Percentiles rank a stretch among this genome's conserved stretches.
Conservation (phyloP, 2,888 invertebrate species). For the Leptogaster cylindrica region DNA sequence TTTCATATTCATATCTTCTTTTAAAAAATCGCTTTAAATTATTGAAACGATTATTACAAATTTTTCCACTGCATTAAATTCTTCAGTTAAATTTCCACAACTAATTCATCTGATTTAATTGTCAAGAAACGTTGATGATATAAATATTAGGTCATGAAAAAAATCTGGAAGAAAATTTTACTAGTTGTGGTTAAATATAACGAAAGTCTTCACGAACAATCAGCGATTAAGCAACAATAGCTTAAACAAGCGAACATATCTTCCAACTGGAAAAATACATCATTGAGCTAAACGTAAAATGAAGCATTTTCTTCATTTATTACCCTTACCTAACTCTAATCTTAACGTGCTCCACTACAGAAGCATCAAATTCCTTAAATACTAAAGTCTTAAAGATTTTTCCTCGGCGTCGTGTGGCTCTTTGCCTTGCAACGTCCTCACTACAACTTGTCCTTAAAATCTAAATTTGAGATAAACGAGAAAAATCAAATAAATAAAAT, state of each 20-base stretch:
- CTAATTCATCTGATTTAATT: too few relatives aligned
- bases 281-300: constrained; percentile 37
- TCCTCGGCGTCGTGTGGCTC: neutral
- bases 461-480: constrained; percentile 21
- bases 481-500: constrained; percentile 21
- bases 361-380: constrained; percentile 22
- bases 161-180: constrained; percentile 27
- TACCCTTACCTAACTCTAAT: constrained; percentile 3
- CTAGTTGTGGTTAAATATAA: neutral
- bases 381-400: constrained; percentile 34
- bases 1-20: too few relatives aligned
- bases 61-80: too few relatives aligned
- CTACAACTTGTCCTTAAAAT: constrained; percentile 5
- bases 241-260: constrained; percentile 24
- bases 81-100: too few relatives aligned
- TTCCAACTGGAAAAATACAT: constrained; percentile 9
- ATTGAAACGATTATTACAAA: too few relatives aligned
- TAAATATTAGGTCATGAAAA: too few relatives aligned
- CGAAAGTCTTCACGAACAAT: neutral
- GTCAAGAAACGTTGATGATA: too few relatives aligned
- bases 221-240: constrained; percentile 28
- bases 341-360: constrained; percentile 18
- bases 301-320: constrained; percentile 20
- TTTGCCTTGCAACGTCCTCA: neutral
- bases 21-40: too few relatives aligned